phyloP scores from a whole-genome alignment of 1,140 invertebrate genomes.

The Akabosia matsudoensis region DNA sequence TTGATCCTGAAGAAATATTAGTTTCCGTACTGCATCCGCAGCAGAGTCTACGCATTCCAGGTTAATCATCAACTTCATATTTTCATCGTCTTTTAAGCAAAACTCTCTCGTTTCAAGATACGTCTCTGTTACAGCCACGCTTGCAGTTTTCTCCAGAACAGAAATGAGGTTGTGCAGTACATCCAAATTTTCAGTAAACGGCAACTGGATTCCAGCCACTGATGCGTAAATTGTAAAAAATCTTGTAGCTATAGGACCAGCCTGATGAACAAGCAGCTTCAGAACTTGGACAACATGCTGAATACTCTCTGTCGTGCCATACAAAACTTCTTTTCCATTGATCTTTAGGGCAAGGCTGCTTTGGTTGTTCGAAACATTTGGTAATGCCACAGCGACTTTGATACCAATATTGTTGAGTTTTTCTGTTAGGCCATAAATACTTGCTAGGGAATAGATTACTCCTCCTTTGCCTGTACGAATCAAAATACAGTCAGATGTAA shows the following conservation, averaged over 20 bases:
- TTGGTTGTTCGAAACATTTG: not conserved
- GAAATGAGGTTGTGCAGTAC: not conserved
- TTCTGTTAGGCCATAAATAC: not conserved
- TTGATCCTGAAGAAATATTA: not conserved
- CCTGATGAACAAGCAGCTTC: not conserved
- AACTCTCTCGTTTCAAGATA: not conserved
- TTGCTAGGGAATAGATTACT: not conserved
- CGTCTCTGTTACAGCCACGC: not conserved
- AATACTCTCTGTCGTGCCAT: not conserved
- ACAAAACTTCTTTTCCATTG: not conserved
- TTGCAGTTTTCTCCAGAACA: not conserved
- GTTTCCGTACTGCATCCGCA: not conserved
- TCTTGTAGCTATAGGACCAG: not conserved
- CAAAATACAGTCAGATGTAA: no score
- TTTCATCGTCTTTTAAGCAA: not conserved
- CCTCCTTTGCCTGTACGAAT: no score
- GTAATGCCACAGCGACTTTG: not conserved
- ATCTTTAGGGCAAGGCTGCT: not conserved
- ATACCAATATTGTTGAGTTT: not conserved
- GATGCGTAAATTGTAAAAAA: not conserved
- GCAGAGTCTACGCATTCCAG: not conserved
- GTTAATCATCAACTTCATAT: not conserved
- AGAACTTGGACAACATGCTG: not conserved
- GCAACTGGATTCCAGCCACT: not conserved
- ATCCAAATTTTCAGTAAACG: not conserved